A percentile compares a stretch with the other conserved stretches of the same genome.
These are phyloP conservation scores for Chymomyza caudatula DNA, from an alignment of 2,888 invertebrate genomes.

Conservation along the genomic window DNA sequence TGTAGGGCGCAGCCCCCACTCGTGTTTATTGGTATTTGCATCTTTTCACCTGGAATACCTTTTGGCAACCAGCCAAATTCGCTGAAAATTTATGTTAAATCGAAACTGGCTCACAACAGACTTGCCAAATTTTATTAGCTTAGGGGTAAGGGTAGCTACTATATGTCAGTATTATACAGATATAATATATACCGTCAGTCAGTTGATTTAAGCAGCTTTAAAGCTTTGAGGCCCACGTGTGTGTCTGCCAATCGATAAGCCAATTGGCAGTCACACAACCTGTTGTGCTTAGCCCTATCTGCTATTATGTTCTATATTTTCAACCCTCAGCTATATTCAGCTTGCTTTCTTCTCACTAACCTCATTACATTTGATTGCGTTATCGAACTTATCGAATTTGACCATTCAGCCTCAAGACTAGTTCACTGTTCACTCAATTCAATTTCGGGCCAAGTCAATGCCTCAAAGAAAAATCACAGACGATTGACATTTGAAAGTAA, in stretches of 20 bases:
- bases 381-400: slow-evolving; percentile 67
- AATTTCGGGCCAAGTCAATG: slow-evolving; percentile 48
- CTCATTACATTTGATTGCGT: slow-evolving; percentile 67
- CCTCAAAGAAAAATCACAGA: slow-evolving; percentile 42
- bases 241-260: slow-evolving; percentile 47
- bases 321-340: slow-evolving; percentile 22
- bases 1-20: slow-evolving; percentile 33
- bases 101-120: slow-evolving; percentile 42
- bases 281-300: slow-evolving; percentile 25
- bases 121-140: slow-evolving; percentile 1
- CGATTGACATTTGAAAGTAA: slow-evolving; percentile 67
- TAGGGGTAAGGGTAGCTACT: background rate
- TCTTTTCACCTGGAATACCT: slow-evolving; percentile 19
- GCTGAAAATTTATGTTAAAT: slow-evolving; percentile 63
- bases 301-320: background rate
- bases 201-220: slow-evolving; percentile 54
- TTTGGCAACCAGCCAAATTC: slow-evolving; percentile 22
- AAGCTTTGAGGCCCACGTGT: slow-evolving; percentile 35
- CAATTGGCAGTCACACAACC: slow-evolving; percentile 22
- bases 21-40: slow-evolving; percentile 72
- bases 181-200: background rate
- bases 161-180: slow-evolving; percentile 6
- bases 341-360: slow-evolving; percentile 34
- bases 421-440: slow-evolving; percentile 31
- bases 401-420: slow-evolving; percentile 33